Evolutionary conservation across 2,797 vertebrate genomes (phyloP).

Genomic region (Emydoidea blandingii): DNA sequence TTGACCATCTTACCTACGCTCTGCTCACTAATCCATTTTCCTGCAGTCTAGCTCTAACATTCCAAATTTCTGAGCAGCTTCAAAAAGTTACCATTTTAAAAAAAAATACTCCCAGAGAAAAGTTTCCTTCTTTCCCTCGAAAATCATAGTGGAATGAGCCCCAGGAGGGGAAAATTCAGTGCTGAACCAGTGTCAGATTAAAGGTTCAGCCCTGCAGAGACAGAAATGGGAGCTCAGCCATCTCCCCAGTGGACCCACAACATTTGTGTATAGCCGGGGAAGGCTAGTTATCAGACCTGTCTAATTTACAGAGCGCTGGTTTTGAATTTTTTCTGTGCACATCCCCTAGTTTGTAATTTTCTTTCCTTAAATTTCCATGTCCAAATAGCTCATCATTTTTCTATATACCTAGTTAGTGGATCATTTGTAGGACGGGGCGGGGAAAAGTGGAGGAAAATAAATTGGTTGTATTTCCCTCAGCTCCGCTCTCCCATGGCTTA

Average conservation of each 20-base stretch:
- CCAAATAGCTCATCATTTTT: neutral
- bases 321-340: constrained; percentile 20
- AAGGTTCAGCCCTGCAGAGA: neutral
- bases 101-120: neutral
- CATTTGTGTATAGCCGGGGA: neutral
- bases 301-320: neutral
- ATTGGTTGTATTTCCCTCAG: neutral
- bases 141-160: neutral
- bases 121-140: constrained; percentile 24
- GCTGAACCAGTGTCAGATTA: neutral
- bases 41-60: fast-evolving
- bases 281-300: neutral
- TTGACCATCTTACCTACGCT: neutral
- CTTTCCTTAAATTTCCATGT: neutral
- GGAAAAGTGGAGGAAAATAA: neutral
- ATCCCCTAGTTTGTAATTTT: neutral
- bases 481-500: neutral
- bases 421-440: neutral
- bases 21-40: fast-evolving
- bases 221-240: neutral
- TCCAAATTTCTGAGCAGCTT: neutral
- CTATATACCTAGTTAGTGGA: neutral
- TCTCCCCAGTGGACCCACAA: neutral
- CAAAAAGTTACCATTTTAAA: neutral
- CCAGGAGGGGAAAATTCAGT: neutral